phyloP scores from a whole-genome alignment of 2,888 invertebrate genomes.

The Nymphalis urticae region DNA sequence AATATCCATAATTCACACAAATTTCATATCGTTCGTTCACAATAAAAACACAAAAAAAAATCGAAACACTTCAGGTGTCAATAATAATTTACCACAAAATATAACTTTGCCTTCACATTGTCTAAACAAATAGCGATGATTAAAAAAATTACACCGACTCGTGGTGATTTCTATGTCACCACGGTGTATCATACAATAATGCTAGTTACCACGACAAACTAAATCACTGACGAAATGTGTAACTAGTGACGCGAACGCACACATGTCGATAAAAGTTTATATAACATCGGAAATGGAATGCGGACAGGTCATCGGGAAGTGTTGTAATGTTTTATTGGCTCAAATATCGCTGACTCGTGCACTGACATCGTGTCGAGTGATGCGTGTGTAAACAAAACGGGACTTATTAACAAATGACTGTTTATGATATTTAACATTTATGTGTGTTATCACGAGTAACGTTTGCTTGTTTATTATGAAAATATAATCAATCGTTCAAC shows the following conservation, averaged over 20 bases:
- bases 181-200: constrained; percentile 10
- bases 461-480: background rate
- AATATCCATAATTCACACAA: constrained; percentile 42
- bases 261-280: constrained; percentile 31
- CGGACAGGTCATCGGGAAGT: constrained; percentile 1
- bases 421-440: constrained; percentile 25
- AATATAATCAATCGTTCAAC: background rate
- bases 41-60: background rate
- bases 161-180: constrained; percentile 29
- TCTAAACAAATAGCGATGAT: constrained; percentile 9
- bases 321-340: constrained; percentile 21
- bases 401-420: constrained; percentile 45
- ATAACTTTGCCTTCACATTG: constrained; percentile 21
- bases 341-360: constrained; percentile 40
- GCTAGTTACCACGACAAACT: constrained; percentile 23
- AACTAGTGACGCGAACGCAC: constrained; percentile 26
- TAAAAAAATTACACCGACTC: constrained; percentile 17
- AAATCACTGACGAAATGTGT: constrained; percentile 23
- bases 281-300: constrained; percentile 13
- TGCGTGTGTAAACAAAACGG: constrained; percentile 58
- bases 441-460: constrained; percentile 10
- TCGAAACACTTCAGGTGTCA: too few relatives aligned
- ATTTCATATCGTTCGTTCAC: constrained; percentile 7
- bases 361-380: constrained; percentile 53
- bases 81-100: background rate